Base-by-base conservation (phyloP, 2,113 vertebrate genomes). In the Glareola pratincola region DNA sequence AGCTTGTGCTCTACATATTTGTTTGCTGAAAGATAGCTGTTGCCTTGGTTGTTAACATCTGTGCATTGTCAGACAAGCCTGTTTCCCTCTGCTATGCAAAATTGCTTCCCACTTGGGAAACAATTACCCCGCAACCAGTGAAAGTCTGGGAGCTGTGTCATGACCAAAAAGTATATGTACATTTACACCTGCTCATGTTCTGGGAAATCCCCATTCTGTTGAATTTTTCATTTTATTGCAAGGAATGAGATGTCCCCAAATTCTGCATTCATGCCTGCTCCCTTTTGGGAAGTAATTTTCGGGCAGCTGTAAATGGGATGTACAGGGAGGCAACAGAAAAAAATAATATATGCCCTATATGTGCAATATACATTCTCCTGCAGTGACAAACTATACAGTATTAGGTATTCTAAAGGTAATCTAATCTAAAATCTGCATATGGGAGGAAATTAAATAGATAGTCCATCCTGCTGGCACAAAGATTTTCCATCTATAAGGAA, bases 311-410 rank as follows among this genome's bases (percentile, higher is more conserved):
- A 75, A 91, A 89, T 43, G 30, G 17, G 13, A 66, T 39, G 10
- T 48, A 56, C 41, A 66, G 45, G 17, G 50, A 81, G 8, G n/a
- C 30, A 82, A 50, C 7, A 36, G 18, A 37, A 23, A 59, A 82
- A 84, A 68, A 22, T 4, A n/a, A 23, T 32, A 6, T 18, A 21
- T 32, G 14, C 15, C 34, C 34, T 75, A 3, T 41, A 37, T 4
- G 11, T 72, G 51, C 37, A 73, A 85, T 69, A 62, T 37, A 30
- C 30, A 36, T 76, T 76, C 30, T 43, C 6, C 26, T 34, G 27
- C 0, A 0, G 48, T 64, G 48, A 32, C 34, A 91, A 82, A 76
- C 14, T 14, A 23, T 23, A n/a, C 0, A 5, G 7, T 66, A 60
- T 66, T 79, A 66, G 48, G 16, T 64, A 66, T 62, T 90, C 19